Conservation (phyloP, 35 echinoderm and acorn worm species). For the Apostichopus californicus region DNA sequence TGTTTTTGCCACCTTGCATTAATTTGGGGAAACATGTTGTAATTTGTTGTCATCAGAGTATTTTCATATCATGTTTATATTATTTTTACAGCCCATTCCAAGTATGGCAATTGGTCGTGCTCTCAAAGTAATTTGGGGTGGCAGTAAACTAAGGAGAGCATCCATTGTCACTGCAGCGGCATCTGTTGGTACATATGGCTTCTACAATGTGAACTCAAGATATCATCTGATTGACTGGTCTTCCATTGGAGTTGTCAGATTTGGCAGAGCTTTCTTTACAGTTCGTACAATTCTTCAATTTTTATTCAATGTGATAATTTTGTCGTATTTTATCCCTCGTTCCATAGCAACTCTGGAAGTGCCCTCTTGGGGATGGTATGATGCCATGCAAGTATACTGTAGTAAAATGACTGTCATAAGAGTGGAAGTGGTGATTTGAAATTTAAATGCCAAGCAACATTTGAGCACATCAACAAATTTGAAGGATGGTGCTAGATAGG, state of each 20-base stretch:
- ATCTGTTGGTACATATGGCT: not conserved
- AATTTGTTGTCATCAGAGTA: not conserved
- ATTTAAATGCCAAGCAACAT: no score
- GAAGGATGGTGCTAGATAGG: no score
- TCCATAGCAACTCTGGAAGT: not conserved
- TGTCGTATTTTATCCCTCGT: no score
- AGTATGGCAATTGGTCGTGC: not conserved
- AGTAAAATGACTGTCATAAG: no score
- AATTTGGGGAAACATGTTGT: no score
- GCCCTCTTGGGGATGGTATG: not conserved
- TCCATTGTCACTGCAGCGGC: not conserved
- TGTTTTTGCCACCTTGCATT: no score
- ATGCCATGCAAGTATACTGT: no score
- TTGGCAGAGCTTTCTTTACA: conserved; percentile 87
- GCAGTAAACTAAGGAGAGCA: conserved; percentile 1
- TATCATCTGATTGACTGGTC: conserved; percentile 59
- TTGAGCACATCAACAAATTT: no score
- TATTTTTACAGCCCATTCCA: not conserved
- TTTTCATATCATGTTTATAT: not conserved
- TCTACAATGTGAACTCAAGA: not conserved
- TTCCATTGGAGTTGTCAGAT: conserved; percentile 79
- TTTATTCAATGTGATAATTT: not conserved
- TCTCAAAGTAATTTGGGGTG: not conserved
- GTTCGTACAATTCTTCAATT: conserved; percentile 23
- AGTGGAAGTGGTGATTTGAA: no score